Conservation (phyloP, 2,888 invertebrate genomes). For the Agrochola macilenta region DNA sequence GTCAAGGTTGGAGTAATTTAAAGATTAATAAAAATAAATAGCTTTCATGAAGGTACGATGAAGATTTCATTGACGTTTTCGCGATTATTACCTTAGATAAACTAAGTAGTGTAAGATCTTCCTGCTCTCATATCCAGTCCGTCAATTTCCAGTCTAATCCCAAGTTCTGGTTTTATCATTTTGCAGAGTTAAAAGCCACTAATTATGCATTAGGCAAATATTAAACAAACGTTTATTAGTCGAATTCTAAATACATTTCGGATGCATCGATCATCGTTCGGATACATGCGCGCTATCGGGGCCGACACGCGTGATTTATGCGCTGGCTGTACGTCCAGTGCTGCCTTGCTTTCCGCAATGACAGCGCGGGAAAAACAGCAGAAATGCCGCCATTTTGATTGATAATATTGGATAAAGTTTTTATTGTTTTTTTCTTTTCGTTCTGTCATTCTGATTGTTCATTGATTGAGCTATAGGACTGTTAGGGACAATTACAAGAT, state of each 20-base stretch:
- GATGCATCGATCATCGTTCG: slow-evolving; percentile 68
- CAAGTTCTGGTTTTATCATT: background rate
- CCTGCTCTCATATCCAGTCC: background rate
- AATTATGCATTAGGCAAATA: slow-evolving; percentile 43
- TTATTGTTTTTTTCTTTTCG: background rate
- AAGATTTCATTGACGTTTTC: background rate
- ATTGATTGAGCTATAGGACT: too few relatives aligned
- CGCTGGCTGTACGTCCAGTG: slow-evolving; percentile 56
- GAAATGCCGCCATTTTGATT: slow-evolving; percentile 36
- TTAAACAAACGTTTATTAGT: slow-evolving; percentile 46
- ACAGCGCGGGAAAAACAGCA: slow-evolving; percentile 56
- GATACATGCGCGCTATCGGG: slow-evolving; percentile 61
- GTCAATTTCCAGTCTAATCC: background rate
- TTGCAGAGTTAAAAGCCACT: slow-evolving; percentile 3
- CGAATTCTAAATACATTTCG: slow-evolving; percentile 63
- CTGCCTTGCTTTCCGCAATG: slow-evolving; percentile 61
- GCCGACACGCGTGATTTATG: slow-evolving; percentile 67
- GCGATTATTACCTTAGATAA: background rate
- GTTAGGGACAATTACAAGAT: background rate
- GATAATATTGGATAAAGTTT: slow-evolving; percentile 8
- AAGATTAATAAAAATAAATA: background rate
- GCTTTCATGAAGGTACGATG: background rate
- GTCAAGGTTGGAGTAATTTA: background rate
- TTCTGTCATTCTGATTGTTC: too few relatives aligned
- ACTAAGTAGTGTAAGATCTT: background rate